Evolutionary conservation across 2,113 vertebrate species (phyloP), one percentile per base, ranked within the genome.

Genomic region (Leptosomus discolor): DNA sequence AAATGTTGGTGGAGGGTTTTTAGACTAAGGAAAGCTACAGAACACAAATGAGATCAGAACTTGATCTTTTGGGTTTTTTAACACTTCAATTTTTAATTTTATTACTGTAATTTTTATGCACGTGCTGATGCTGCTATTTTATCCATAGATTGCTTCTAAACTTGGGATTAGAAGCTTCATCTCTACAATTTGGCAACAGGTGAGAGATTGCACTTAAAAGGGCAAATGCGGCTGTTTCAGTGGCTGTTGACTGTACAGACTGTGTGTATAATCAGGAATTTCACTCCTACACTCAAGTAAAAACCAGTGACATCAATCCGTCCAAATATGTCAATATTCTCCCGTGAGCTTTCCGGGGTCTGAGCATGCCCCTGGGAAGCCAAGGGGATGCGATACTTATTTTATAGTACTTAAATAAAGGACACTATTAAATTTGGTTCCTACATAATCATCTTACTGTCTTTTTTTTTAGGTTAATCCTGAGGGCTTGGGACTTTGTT

Each of bases 61-160:
- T 85, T 64, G 70, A 63, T 76, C 3, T 77, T 48, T 82, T 21
- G 12, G 12, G 5, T 75, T 32, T 61, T 83, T 69, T 19, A 88
- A 80, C 46, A 58, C 46, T 95, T 78, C 92, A n/a, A 46, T 46
- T 90, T 67, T 67, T 57, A 20, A 75, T 68, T 88, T 92, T 76
- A 26, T 83, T 95, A 78, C 29, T 71, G 22, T 74, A 46, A 34
- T 63, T 78, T 64, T 92, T 68, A 60, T 41, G 85, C 60, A 73
- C 5, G 6, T 89, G 74, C 68, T 80, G 85, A 90, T 94, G 96
- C 96, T 96, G 95, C 93, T 96, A 17, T 90, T 94, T 82, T 79
- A 90, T 71, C 65, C 73, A 53, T 73, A 68, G 53, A 32, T 54
- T 81, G 91, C 80, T 95, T 96, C 95, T 95, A 67, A 85, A 68